Evolutionary conservation across 2,113 vertebrate species (phyloP).

Genomic region (Todiramphus chloris): DNA sequence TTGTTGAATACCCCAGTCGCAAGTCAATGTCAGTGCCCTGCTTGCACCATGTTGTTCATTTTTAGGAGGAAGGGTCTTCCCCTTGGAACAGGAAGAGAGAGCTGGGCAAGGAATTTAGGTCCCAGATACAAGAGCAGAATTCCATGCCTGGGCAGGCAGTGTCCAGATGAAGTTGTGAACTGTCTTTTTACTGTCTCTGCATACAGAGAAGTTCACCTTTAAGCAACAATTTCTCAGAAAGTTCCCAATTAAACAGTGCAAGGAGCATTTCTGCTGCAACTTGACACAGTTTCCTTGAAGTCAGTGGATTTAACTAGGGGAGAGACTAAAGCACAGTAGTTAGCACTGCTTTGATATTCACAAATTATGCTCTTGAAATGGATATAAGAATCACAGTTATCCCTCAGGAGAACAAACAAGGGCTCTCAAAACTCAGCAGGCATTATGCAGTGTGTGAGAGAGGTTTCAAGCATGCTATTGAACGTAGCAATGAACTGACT

Average conservation of each 20-base stretch:
- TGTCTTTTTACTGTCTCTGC: not conserved
- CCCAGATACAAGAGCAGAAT: not conserved
- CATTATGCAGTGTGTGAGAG: not conserved
- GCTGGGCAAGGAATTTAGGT: not conserved
- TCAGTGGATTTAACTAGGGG: not conserved
- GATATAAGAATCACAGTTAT: not conserved
- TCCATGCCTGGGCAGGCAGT: not conserved
- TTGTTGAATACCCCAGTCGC: not conserved
- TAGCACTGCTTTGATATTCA: slow-evolving; percentile 5
- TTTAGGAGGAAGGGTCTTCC: not conserved
- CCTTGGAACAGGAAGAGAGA: not conserved
- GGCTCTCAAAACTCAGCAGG: not conserved
- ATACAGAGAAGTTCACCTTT: not conserved
- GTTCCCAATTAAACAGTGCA: not conserved
- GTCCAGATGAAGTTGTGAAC: not conserved
- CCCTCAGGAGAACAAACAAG: not conserved
- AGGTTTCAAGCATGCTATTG: not conserved
- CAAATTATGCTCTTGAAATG: not conserved
- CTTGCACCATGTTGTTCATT: not conserved
- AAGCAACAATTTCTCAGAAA: not conserved
- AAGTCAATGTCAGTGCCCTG: not conserved
- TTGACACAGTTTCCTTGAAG: slow-evolving; percentile 19
- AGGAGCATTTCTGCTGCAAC: not conserved
- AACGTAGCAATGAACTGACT: not conserved
- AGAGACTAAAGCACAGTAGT: not conserved